Percentiles rank a stretch among this genome's conserved stretches.
Evolutionary conservation across 2,113 vertebrate genomes (phyloP).

Genomic region (Castor canadensis): DNA sequence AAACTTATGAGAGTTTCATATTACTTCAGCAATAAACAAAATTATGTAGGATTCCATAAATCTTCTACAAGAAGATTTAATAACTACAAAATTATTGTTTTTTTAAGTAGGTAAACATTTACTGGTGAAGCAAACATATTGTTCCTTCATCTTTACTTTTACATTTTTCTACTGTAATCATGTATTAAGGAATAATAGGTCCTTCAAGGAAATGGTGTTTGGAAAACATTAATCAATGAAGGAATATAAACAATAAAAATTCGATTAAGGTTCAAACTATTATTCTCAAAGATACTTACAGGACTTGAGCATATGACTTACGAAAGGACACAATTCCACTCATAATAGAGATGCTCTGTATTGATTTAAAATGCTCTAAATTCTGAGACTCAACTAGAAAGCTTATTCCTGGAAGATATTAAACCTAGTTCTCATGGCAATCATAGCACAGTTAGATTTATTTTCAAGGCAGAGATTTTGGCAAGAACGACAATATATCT

Average conservation of each 20-base stretch:
- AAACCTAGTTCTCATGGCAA: background rate
- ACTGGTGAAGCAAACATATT: conserved; percentile 33
- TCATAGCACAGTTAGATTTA: background rate
- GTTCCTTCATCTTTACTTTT: background rate
- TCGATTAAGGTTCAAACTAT: background rate
- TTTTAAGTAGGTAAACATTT: conserved; percentile 50
- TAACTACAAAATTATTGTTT: conserved; percentile 31
- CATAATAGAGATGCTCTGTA: background rate
- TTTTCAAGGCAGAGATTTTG: background rate
- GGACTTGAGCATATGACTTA: background rate
- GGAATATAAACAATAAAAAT: background rate
- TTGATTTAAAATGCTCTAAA: background rate
- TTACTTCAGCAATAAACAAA: conserved; percentile 43
- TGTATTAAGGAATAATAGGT: background rate
- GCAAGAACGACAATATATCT: background rate
- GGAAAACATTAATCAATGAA: background rate
- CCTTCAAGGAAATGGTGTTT: background rate
- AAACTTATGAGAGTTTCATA: conserved; percentile 4
- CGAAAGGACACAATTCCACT: background rate
- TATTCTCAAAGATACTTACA: background rate
- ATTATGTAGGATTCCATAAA: conserved; percentile 62
- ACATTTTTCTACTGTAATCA: background rate
- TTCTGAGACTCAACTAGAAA: background rate
- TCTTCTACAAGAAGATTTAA: conserved; percentile 53
- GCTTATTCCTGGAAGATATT: background rate